Base-by-base conservation (phyloP, 1,140 invertebrate species). In the silkworm (Bombyx mori) region DNA sequence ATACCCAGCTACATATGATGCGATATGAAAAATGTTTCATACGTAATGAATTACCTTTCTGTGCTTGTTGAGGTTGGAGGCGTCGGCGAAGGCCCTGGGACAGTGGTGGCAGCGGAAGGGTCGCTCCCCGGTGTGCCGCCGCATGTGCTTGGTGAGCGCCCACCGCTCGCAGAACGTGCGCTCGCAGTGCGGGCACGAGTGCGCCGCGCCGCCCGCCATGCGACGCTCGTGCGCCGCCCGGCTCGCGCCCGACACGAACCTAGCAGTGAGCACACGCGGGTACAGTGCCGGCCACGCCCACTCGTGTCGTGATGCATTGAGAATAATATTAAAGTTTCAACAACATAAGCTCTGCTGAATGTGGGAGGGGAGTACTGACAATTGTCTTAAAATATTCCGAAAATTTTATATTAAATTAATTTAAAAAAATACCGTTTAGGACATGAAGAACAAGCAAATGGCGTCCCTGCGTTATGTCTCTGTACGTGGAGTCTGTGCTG, bases 11-110 rank as follows among this genome's bases (percentile, higher is more conserved):
- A 18, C 12, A 18, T 18, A 18, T 18, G 1, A 18, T 18, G 12
- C 12, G 12, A 18, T 18, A 18, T 18, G 12, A 18, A 18, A 18
- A 18, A 18, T 18, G 12, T 18, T 18, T 18, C 12, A 18, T 35
- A 35, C 26, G 2, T 3, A 35, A 35, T 42, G 22, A 26, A 59
- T 60, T 78, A 91, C 90, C 70, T 90, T 92, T 77, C 89, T 90
- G 69, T 98, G 97, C 76, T 98, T 98, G 77, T 98, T 98, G n/a
- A 98, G 89, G 86, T 98, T 98, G 72, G 94, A 96, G 0, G 96
- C 96, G 88, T 98, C 96, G 7, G 96, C 95, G 79, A 98, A 98
- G 1, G 95, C 92, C 62, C 95, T 89, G 12, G 91, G 79, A 71
- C 97, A 98, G 73, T 92, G 94, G 74, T 93, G 92, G 75, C 97